Conservation (phyloP, 2,888 invertebrate species). For the Drosophila subquinaria region DNA sequence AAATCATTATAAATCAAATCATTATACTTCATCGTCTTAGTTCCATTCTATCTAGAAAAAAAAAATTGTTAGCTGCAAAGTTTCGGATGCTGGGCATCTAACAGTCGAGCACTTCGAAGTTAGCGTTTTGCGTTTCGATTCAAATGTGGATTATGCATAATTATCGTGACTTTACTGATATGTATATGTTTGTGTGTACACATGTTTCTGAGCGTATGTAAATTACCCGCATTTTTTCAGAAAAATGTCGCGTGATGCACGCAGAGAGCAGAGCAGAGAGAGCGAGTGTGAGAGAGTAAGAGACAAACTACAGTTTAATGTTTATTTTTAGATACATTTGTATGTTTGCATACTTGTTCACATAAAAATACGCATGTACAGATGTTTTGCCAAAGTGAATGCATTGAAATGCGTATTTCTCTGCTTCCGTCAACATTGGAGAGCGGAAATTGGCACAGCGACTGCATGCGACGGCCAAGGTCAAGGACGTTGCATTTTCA, state of each 20-base stretch:
- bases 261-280: background rate
- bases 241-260: constrained; percentile 49
- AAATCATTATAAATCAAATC: too few relatives aligned
- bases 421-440: constrained; percentile 67
- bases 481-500: constrained; percentile 67
- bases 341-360: too few relatives aligned
- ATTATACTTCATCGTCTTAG: too few relatives aligned
- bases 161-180: background rate
- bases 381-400: constrained; percentile 1
- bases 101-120: too few relatives aligned
- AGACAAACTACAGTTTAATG: constrained; percentile 17
- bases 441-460: constrained; percentile 73
- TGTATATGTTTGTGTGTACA: background rate
- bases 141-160: background rate
- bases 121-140: background rate
- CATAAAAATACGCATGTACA: background rate
- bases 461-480: constrained; percentile 57
- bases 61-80: too few relatives aligned
- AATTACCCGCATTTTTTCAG: background rate
- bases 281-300: background rate
- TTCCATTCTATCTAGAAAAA: too few relatives aligned
- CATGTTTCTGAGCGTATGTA: background rate
- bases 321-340: constrained; percentile 42
- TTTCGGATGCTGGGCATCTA: too few relatives aligned
- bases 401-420: constrained; percentile 35